Conservation (phyloP, 2,113 vertebrate species). For the Crotalus horridus region DNA sequence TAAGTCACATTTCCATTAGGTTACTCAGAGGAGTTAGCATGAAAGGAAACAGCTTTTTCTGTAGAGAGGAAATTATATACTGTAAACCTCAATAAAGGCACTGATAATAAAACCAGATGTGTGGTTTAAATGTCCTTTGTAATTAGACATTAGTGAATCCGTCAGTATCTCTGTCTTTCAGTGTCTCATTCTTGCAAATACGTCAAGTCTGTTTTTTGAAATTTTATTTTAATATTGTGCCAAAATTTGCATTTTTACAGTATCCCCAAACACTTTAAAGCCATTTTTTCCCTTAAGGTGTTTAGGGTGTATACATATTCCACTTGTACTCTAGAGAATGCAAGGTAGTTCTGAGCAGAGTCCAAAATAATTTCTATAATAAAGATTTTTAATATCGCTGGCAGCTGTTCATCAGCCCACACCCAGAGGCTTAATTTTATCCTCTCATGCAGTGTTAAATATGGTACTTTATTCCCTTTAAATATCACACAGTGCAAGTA, state of each 20-base stretch:
- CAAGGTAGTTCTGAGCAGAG: not conserved
- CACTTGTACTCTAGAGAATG: not conserved
- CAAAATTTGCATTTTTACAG: not conserved
- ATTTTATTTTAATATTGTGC: not conserved
- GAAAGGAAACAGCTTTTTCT: not conserved
- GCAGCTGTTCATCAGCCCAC: not conserved
- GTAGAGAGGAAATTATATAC: not conserved
- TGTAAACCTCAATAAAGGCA: not conserved
- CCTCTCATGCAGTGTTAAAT: not conserved
- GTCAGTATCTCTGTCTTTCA: not conserved
- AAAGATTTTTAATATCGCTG: not conserved
- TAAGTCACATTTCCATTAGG: not conserved
- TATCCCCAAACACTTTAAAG: not conserved
- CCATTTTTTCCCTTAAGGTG: not conserved
- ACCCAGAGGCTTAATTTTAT: not conserved
- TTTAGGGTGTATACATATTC: not conserved
- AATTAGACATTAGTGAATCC: not conserved
- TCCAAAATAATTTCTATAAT: not conserved
- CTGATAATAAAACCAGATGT: not conserved
- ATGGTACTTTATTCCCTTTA: not conserved
- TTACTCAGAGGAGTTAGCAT: not conserved
- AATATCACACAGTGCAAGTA: not conserved
- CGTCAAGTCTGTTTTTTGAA: not conserved
- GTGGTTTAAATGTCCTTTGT: not conserved
- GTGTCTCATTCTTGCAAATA: not conserved